Conservation (phyloP, 2,888 invertebrate genomes). For the Agrotis exclamationis region DNA sequence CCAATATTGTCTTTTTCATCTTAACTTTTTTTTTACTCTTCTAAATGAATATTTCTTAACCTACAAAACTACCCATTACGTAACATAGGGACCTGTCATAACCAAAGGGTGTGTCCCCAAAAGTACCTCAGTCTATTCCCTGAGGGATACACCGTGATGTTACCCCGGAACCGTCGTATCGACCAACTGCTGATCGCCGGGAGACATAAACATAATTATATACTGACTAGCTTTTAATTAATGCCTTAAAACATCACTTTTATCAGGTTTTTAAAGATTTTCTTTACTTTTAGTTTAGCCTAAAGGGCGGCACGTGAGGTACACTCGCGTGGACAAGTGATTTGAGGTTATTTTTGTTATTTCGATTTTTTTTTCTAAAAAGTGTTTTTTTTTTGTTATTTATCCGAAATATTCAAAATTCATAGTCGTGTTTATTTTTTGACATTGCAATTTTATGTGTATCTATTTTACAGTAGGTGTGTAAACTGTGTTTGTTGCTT, state of each 20-base stretch:
- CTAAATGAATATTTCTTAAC: not conserved
- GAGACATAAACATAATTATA: constrained; percentile 62
- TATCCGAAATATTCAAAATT: not conserved
- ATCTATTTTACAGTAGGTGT: no score
- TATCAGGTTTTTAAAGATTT: constrained; percentile 61
- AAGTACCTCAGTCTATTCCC: constrained; percentile 25
- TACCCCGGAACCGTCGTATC: constrained; percentile 59
- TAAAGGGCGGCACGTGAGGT: constrained; percentile 63
- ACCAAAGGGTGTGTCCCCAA: constrained; percentile 40
- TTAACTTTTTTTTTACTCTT: not conserved
- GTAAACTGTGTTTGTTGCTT: no score
- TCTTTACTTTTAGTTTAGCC: constrained; percentile 45
- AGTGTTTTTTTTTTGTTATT: not conserved
- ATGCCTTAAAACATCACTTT: constrained; percentile 58
- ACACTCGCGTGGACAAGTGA: constrained; percentile 28
- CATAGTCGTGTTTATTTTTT: not conserved
- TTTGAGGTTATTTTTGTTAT: constrained; percentile 2
- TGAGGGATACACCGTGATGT: constrained; percentile 12
- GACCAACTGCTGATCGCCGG: constrained; percentile 64
- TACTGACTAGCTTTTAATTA: constrained; percentile 66
- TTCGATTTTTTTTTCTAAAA: not conserved
- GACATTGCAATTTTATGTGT: no score
- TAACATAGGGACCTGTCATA: constrained; percentile 15
- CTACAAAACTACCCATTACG: not conserved
- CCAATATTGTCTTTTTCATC: not conserved